These are phyloP conservation scores for Achatina immaculata DNA, from an alignment of 1,140 invertebrate genomes.

Conservation along the genomic window DNA sequence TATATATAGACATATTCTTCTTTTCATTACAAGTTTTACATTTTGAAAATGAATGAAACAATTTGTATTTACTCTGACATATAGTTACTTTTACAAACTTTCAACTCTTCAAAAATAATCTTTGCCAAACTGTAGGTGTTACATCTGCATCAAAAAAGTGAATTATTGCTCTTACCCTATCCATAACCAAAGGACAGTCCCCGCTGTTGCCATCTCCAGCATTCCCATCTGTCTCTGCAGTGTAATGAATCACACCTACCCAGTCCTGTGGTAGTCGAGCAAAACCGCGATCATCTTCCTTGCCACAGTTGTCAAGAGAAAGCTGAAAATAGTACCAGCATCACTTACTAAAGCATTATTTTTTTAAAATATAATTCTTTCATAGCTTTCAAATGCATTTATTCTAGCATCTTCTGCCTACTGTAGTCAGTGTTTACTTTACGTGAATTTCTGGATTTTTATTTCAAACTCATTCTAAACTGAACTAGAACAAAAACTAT, in stretches of 20 bases:
- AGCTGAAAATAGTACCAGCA: conserved; percentile 21
- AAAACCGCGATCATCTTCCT: conserved; percentile 56
- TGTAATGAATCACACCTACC: conserved; percentile 60
- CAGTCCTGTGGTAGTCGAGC: conserved; percentile 59
- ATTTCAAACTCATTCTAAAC: no score
- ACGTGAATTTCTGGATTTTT: neutral
- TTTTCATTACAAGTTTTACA: no score
- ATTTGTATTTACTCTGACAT: no score
- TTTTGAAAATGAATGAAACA: no score
- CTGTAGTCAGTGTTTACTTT: neutral
- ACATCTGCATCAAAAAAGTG: no score
- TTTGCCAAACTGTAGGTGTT: no score
- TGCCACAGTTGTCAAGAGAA: conserved; percentile 50
- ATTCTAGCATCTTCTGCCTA: neutral
- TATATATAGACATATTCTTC: no score
- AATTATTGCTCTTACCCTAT: conserved; percentile 60
- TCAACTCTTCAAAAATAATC: no score
- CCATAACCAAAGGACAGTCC: conserved; percentile 59
- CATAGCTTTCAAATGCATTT: neutral
- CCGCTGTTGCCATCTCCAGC: conserved; percentile 39
- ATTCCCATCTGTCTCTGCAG: conserved; percentile 42
- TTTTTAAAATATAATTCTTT: neutral
- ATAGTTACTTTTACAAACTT: no score
- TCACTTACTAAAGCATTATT: neutral
- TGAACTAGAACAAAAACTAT: no score